Base-by-base conservation (phyloP, 2,113 vertebrate species). In the Acrocephalus kingi region DNA sequence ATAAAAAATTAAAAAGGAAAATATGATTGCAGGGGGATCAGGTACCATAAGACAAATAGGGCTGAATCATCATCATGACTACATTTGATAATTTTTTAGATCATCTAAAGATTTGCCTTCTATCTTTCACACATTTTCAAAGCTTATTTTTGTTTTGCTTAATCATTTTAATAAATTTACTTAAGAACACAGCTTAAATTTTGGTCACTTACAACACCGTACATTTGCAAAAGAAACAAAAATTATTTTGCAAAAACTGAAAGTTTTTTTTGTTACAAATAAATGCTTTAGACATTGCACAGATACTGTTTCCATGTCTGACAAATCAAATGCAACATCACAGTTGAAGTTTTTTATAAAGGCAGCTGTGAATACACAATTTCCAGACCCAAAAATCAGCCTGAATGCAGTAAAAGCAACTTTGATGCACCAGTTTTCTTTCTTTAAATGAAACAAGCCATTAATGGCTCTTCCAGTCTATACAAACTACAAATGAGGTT, bases 241-340 rank as follows among this genome's bases (percentile, higher is more conserved):
- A 62, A 69, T 28, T 5, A 69, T 66, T 76, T 91, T 84, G 43
- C 51, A 74, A 63, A 84, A 33, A 73, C 13, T 22, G 22, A 33
- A 59, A 39, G 33, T 49, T 61, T 87, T 87, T 91, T 87, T 79
- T 61, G 10, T 55, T 10, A 9, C 58, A 79, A 80, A 61, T 13
- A 92, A 55, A 75, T 63, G 39, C 18, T 88, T 80, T 79, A 83
- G 64, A 37, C n/a, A 61, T 61, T 71, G 54, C 92, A 39, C 15
- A 55, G 9, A 56, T 25, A 81, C 17, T 22, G 12, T 37, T 89
- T 73, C 45, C 19, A 73, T 73, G 51, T 51, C 48, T 58, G 24
- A 62, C 33, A 84, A 63, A 78, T 72, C 41, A 94, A 94, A 95
- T 27, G 35, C 21, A 76, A 48, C 93, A 91, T 72, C 39, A 89